Evolutionary conservation across 1,140 invertebrate genomes (phyloP).

Genomic region (Heliothis virescens): DNA sequence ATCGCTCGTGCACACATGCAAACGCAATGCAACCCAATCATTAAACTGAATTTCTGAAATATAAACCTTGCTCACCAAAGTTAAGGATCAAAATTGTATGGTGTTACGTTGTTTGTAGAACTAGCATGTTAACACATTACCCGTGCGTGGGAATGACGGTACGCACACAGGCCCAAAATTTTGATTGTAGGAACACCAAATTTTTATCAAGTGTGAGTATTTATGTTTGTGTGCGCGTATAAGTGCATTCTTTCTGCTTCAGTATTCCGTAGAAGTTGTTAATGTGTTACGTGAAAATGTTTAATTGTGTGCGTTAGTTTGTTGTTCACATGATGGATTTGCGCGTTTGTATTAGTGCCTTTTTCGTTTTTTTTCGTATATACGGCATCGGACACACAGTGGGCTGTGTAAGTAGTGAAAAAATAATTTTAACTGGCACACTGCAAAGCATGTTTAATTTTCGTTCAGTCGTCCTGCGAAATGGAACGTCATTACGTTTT

Average conservation of each 20-base stretch:
- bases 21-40: conserved; percentile 82
- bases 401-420: conserved; percentile 77
- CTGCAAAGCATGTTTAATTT: conserved; percentile 83
- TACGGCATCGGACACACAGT: conserved; percentile 69
- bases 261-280: conserved; percentile 62
- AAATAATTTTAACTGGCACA: conserved; percentile 86
- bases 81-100: conserved; percentile 64
- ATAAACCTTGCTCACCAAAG: conserved; percentile 40
- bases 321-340: conserved; percentile 82
- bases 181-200: conserved; percentile 85
- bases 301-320: conserved; percentile 71
- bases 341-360: conserved; percentile 80
- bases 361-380: conserved; percentile 74
- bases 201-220: conserved; percentile 68
- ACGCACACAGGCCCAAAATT: conserved; percentile 73
- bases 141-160: conserved; percentile 76
- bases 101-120: conserved; percentile 62
- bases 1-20: conserved; percentile 77
- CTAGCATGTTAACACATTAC: conserved; percentile 80
- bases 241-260: conserved; percentile 76
- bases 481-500: conserved; percentile 86
- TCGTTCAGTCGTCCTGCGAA: conserved; percentile 82
- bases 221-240: conserved; percentile 62
- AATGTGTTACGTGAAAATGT: conserved; percentile 61
- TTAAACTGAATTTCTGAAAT: conserved; percentile 62